Evolutionary conservation across 2,888 invertebrate genomes (phyloP).

Genomic region (Lithophane leautieri): DNA sequence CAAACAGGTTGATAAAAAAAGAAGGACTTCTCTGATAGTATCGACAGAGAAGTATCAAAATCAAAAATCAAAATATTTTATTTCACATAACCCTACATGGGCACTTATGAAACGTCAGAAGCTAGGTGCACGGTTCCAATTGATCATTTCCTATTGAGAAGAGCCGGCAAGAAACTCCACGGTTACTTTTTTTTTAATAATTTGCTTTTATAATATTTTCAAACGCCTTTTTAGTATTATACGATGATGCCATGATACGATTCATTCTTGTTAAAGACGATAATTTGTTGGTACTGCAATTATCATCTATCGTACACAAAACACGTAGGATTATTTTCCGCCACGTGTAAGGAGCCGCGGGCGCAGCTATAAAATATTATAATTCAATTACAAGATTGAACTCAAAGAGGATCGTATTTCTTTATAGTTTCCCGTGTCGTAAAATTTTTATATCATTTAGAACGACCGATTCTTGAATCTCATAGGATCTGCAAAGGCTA

Average conservation of each 20-base stretch:
- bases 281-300: not conserved
- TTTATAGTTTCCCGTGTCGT: constrained; percentile 47
- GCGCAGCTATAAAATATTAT: constrained; percentile 21
- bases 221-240: not conserved
- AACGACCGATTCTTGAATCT: constrained; percentile 14
- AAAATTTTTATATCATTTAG: constrained; percentile 32
- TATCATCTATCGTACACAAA: not conserved
- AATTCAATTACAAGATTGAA: constrained; percentile 38
- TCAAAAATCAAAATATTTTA: too few relatives aligned
- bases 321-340: not conserved
- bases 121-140: too few relatives aligned
- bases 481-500: not conserved
- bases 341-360: not conserved
- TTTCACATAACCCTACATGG: too few relatives aligned
- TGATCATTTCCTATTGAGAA: too few relatives aligned
- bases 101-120: too few relatives aligned
- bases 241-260: not conserved
- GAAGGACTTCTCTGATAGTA: too few relatives aligned
- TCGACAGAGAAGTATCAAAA: too few relatives aligned
- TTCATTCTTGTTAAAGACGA: not conserved
- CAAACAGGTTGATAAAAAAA: not conserved
- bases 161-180: too few relatives aligned
- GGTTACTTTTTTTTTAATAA: too few relatives aligned
- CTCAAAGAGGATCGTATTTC: constrained; percentile 19
- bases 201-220: too few relatives aligned